A percentile compares a stretch with the other conserved stretches of the same genome.
Evolutionary conservation across 2,113 vertebrate species (phyloP).

Genomic region (Thalassarche chlororhynchos): DNA sequence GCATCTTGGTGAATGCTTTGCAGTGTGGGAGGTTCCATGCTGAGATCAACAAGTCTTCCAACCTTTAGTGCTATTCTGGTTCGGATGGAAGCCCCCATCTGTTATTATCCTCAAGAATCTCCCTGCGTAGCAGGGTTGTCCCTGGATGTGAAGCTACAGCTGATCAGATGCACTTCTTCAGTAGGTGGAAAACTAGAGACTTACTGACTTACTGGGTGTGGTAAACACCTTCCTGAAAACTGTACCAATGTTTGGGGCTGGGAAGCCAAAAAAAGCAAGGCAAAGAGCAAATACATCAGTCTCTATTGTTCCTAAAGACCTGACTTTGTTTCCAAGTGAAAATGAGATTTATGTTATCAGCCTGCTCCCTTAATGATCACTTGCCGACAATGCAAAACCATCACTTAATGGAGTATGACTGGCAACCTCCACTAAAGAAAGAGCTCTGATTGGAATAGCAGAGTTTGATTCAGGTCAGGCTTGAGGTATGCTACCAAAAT

Average conservation of each 20-base stretch:
- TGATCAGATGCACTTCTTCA: neutral
- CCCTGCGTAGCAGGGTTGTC: neutral
- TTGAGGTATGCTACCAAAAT: neutral
- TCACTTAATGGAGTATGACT: neutral
- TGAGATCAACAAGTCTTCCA: slow-evolving; percentile 39
- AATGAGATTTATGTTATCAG: slow-evolving; percentile 16
- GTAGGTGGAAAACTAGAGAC: neutral
- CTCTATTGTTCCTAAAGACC: neutral
- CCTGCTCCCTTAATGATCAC: neutral
- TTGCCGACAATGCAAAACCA: neutral
- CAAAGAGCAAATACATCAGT: neutral
- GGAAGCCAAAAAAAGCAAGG: neutral
- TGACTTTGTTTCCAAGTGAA: neutral
- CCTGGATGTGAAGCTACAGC: neutral
- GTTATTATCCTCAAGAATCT: slow-evolving; percentile 11
- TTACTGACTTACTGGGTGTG: neutral
- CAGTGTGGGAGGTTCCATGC: slow-evolving; percentile 25
- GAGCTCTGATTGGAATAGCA: slow-evolving; percentile 7
- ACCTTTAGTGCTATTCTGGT: slow-evolving; percentile 13
- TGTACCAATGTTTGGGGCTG: fast-evolving
- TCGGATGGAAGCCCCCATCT: slow-evolving; percentile 19
- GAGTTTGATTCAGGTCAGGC: slow-evolving; percentile 23
- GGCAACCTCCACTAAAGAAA: neutral
- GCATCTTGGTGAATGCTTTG: neutral
- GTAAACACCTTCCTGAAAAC: neutral